These are phyloP conservation scores for Pseudomyrmex gracilis DNA, from an alignment of 1,140 invertebrate genomes.

Conservation along the genomic window DNA sequence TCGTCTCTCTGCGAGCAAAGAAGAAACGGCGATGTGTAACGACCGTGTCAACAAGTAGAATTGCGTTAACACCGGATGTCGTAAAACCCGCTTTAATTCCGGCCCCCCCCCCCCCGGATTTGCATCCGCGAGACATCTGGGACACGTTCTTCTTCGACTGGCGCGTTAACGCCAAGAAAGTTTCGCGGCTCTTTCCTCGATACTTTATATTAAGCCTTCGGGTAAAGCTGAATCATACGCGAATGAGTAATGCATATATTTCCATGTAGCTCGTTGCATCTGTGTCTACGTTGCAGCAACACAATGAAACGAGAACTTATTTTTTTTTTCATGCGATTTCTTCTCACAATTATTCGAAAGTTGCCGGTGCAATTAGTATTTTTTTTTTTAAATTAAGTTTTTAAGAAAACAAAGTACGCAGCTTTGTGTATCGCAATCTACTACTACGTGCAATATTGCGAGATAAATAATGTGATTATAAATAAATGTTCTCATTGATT, in stretches of 20 bases:
- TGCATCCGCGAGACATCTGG: slow-evolving; percentile 71
- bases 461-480: neutral
- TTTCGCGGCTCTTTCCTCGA: slow-evolving; percentile 4
- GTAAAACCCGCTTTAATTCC: slow-evolving; percentile 58
- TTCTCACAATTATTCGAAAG: neutral
- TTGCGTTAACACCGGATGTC: slow-evolving; percentile 67
- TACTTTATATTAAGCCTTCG: slow-evolving; percentile 47
- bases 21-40: slow-evolving; percentile 4
- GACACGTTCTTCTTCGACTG: slow-evolving; percentile 45
- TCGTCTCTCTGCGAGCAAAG: neutral
- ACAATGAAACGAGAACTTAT: neutral
- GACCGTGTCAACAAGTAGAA: slow-evolving; percentile 33
- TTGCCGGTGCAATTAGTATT: no score
- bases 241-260: neutral
- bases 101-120: slow-evolving; percentile 61
- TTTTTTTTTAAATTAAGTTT: no score
- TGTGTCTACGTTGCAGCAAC: neutral
- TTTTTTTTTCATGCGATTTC: neutral
- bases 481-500: slow-evolving; percentile 61
- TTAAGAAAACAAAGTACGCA: no score
- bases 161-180: neutral
- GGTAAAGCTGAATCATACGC: slow-evolving; percentile 36
- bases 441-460: neutral
- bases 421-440: no score
- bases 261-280: neutral